These are phyloP conservation scores for Tympanoctomys barrerae DNA, from an alignment of 2,797 vertebrate genomes.

Conservation along the genomic window DNA sequence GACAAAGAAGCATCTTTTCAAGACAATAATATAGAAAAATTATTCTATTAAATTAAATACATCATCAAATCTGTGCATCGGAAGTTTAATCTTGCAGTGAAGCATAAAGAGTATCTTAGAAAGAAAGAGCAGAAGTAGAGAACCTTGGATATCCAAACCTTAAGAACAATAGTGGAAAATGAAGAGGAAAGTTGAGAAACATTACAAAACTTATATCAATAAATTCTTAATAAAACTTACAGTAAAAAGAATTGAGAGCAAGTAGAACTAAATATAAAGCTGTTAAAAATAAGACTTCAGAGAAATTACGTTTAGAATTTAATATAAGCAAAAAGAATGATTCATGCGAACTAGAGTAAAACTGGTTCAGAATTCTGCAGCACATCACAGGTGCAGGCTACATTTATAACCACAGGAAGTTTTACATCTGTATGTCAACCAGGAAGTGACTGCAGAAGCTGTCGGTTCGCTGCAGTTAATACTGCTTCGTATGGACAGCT, in stretches of 20 bases:
- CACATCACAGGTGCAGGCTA: not conserved
- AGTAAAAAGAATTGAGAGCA: rapidly evolving
- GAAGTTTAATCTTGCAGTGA: not conserved
- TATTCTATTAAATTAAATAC: not conserved
- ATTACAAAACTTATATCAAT: not conserved
- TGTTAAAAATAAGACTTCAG: not conserved
- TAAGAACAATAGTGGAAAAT: not conserved
- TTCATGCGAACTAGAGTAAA: not conserved
- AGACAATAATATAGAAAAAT: not conserved
- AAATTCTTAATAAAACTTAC: not conserved
- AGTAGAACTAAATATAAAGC: too few species aligned
- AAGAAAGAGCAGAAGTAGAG: not conserved
- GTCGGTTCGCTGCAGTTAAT: not conserved
- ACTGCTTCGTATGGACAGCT: not conserved
- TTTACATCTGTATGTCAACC: not conserved
- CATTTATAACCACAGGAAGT: not conserved
- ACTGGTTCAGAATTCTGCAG: not conserved
- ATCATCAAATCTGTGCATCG: not conserved
- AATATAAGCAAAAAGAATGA: not conserved
- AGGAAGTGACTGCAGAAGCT: not conserved
- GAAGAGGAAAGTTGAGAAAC: not conserved
- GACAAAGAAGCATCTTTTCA: not conserved
- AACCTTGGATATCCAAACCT: not conserved
- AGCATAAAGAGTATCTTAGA: not conserved
- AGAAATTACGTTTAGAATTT: not conserved